Conservation (phyloP, 2,888 invertebrate genomes). For the Odontocolon sp. region DNA sequence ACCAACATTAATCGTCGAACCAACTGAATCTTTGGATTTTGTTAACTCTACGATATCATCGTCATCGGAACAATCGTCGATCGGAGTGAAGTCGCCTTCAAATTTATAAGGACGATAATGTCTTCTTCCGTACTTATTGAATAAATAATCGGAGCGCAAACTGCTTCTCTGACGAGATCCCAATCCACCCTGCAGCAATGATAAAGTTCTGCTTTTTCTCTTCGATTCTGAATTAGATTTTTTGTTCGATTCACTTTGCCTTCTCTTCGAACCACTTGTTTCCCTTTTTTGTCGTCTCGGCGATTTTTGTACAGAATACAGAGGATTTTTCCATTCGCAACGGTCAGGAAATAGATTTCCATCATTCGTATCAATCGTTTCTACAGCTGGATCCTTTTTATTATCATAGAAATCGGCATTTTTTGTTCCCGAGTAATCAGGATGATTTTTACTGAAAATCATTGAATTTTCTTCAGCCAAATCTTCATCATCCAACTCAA, state of each 20-base stretch:
- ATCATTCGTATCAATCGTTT: background rate
- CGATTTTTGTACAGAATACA: background rate
- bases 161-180: background rate
- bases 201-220: background rate
- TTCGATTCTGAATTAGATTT: background rate
- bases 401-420: background rate
- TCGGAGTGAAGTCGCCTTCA: background rate
- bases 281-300: constrained; percentile 6
- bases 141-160: background rate
- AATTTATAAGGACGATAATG: background rate
- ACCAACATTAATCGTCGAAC: constrained; percentile 5
- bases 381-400: background rate
- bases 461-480: background rate
- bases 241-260: background rate
- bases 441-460: background rate
- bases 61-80: background rate
- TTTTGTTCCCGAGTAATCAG: background rate
- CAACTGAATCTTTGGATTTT: background rate
- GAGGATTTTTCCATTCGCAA: constrained; percentile 6
- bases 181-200: background rate
- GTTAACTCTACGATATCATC: background rate
- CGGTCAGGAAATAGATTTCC: background rate
- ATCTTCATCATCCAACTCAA: background rate
- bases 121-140: background rate
- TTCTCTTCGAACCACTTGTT: background rate